Evolutionary conservation across 1,140 invertebrate genomes (phyloP).

Genomic region (Neodiprion fabricii): DNA sequence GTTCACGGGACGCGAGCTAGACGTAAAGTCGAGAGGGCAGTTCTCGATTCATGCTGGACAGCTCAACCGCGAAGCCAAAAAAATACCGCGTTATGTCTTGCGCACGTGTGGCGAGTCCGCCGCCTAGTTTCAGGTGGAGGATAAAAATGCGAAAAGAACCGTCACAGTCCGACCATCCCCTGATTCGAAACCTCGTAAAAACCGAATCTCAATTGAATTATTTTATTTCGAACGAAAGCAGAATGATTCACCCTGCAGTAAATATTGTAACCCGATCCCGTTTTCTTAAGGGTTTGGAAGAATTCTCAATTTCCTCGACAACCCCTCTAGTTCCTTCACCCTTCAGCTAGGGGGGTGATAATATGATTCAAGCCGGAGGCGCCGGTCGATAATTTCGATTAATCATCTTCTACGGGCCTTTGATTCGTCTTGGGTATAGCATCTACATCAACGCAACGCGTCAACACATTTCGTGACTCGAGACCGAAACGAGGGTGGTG

Average conservation of each 20-base stretch:
- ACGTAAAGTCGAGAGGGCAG: no score
- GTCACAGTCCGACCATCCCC: background rate
- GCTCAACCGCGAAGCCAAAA: background rate
- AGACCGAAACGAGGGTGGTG: background rate
- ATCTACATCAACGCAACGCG: background rate
- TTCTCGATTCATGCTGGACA: background rate
- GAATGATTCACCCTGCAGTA: background rate
- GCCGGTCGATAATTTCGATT: background rate
- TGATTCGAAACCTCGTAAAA: conserved; percentile 3
- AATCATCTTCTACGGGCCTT: background rate
- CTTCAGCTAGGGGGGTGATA: no score
- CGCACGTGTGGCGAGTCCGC: background rate
- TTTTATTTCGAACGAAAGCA: background rate
- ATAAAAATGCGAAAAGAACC: background rate
- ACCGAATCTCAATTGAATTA: background rate
- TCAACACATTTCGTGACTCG: background rate
- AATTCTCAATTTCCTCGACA: no score
- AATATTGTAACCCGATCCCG: no score
- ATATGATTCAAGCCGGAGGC: no score
- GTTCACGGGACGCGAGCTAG: background rate
- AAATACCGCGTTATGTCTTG: background rate
- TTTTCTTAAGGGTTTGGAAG: no score
- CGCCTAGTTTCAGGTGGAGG: background rate
- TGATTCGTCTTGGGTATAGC: background rate
- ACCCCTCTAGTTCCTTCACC: background rate